phyloP scores from a whole-genome alignment of 2,888 invertebrate genomes.

The Lasioglossum morio region DNA sequence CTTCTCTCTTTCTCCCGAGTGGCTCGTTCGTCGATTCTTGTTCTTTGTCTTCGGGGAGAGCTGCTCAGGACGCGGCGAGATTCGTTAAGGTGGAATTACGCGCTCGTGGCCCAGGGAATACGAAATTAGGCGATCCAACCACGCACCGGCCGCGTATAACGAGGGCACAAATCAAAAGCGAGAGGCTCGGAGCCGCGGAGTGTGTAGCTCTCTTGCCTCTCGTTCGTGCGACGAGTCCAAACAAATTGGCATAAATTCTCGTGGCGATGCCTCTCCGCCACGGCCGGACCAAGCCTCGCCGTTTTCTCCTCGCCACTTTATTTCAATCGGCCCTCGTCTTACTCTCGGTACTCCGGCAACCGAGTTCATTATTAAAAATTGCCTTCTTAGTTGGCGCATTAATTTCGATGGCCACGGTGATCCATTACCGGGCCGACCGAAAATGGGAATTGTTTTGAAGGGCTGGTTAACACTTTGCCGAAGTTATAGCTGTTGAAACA shows the following conservation, averaged over 20 bases:
- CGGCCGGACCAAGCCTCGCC: background rate
- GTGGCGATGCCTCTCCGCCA: conserved; percentile 41
- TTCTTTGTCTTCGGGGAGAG: background rate
- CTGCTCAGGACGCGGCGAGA: conserved; percentile 59
- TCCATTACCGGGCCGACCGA: background rate
- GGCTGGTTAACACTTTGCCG: background rate
- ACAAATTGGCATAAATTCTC: conserved; percentile 81
- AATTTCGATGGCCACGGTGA: background rate
- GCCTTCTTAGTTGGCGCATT: conserved; percentile 1
- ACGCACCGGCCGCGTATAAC: conserved; percentile 71
- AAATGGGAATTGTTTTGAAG: conserved; percentile 1
- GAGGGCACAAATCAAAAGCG: conserved; percentile 81
- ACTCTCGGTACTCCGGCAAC: background rate
- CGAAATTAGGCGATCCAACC: conserved; percentile 72
- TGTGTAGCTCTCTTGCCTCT: conserved; percentile 63
- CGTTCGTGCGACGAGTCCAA: conserved; percentile 71
- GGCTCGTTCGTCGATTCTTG: background rate
- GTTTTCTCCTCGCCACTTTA: conserved; percentile 13
- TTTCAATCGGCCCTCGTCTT: conserved; percentile 17
- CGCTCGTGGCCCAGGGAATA: conserved; percentile 74
- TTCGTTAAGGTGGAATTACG: conserved; percentile 78
- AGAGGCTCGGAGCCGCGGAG: conserved; percentile 57
- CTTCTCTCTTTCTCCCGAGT: background rate
- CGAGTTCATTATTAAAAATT: conserved; percentile 14
- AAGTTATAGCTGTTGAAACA: background rate